Percentiles rank a stretch among this genome's conserved stretches.
These are phyloP conservation scores for Columba livia DNA, from an alignment of 2,113 vertebrate species.

Conservation along the genomic window DNA sequence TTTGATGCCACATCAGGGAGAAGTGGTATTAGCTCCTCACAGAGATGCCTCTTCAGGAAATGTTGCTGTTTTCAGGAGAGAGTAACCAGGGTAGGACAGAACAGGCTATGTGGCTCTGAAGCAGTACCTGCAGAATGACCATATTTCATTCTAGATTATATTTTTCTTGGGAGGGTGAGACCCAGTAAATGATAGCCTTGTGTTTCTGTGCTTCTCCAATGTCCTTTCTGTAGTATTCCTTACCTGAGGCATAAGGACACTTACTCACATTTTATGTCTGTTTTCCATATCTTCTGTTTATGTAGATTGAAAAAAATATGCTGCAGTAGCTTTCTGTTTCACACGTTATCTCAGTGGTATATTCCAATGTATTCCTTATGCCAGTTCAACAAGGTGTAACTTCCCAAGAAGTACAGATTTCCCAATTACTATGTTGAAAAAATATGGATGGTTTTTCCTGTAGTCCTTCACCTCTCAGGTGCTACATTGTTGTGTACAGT, in stretches of 20 bases:
- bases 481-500: rapidly evolving
- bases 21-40: neutral
- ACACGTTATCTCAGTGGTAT: neutral
- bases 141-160: neutral
- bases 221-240: neutral
- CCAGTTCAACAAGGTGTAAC: neutral
- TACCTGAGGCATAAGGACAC: neutral
- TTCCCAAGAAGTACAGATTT: neutral
- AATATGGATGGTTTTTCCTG: neutral
- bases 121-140: neutral
- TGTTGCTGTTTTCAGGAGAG: neutral
- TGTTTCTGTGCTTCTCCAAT: neutral
- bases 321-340: neutral
- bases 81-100: neutral
- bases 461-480: neutral
- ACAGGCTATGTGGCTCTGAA: neutral
- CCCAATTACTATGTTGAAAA: neutral
- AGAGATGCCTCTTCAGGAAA: neutral
- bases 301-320: neutral
- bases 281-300: neutral
- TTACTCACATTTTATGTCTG: neutral
- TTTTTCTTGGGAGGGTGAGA: neutral
- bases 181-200: neutral
- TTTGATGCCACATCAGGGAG: neutral
- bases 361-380: neutral